Evolutionary conservation across 1,140 invertebrate species (phyloP), one percentile per base, ranked within the genome.

Genomic region (Ruditapes philippinarum): DNA sequence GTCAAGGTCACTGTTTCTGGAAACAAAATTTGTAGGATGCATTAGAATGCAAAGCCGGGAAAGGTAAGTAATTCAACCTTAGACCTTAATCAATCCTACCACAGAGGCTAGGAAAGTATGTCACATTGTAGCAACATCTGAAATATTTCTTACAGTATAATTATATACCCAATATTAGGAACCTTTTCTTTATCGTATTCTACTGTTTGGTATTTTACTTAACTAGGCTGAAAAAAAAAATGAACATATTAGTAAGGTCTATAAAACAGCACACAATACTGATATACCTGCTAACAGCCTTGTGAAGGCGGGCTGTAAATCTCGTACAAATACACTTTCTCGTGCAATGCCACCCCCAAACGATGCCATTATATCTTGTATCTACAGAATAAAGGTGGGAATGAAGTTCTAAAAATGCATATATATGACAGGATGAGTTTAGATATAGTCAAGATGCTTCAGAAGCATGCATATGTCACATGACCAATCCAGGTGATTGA

Each of bases 301-400:
- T 33, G 91, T 97, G 95, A 98, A 98, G 95, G 98, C 97, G 93
- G 97, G 97, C 94, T 98, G 98, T 90, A 98, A 96, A 92, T 98
- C 98, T 12, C 97, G 97, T 45, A 98, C 97, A 95, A 98, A 98
- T 3, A 98, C 97, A 0, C 97, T 98, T 93, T 98, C 98, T 11
- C 97, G 95, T 3, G 98, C 93, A 22, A 96, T 94, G 76, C 95
- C 95, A 42, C 95, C 94, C 42, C 98, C 98, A 93, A 99, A 98
- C 0, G 98, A 98, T 28, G 98, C 98, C 97, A 99, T 98, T 87
- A 99, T 99, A 95, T 98, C 98, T 12, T 98, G 98, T 88, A 99
- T 99, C 96, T 95, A 94, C 25, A 93, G 65, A 89, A 84, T 42
- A 78, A 54, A 78, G 80, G 31, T 81, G 40, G 9, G 73, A 76